These are phyloP conservation scores for Hippoglossus stenolepis DNA, from an alignment of 2,113 vertebrate species.

Conservation along the genomic window DNA sequence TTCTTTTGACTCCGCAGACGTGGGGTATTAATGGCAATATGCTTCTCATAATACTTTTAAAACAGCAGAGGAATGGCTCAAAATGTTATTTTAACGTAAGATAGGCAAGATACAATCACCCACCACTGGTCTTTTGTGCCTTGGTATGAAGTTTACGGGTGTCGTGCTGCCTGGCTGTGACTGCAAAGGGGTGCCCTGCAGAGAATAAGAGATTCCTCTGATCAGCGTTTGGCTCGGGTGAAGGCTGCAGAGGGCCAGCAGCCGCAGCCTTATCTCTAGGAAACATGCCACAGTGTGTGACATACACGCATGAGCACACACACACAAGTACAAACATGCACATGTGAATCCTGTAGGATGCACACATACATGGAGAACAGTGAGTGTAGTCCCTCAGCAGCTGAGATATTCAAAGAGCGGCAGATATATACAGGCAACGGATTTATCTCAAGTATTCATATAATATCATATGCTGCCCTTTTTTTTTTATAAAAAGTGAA, in stretches of 20 bases:
- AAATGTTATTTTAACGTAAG: conserved; percentile 27
- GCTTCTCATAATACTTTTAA: background rate
- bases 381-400: conserved; percentile 12
- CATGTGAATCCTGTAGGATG: conserved; percentile 1
- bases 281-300: conserved; percentile 49
- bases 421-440: conserved; percentile 16
- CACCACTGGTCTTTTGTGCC: conserved; percentile 34
- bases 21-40: conserved; percentile 5
- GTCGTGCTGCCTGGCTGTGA: conserved; percentile 45
- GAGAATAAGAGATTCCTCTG: conserved; percentile 60
- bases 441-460: conserved; percentile 61
- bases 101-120: conserved; percentile 53
- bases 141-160: conserved; percentile 50
- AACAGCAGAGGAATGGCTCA: conserved; percentile 3
- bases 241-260: conserved; percentile 43
- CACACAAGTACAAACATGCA: background rate
- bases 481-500: conserved; percentile 34
- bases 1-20: conserved; percentile 5
- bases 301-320: conserved; percentile 1
- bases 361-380: conserved; percentile 4
- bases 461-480: conserved; percentile 26
- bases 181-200: conserved; percentile 47
- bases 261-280: conserved; percentile 62
- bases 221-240: conserved; percentile 50
- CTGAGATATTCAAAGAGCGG: conserved; percentile 44